These are phyloP conservation scores for Chelon auratus DNA, from an alignment of 2,797 vertebrate species.

Conservation along the genomic window DNA sequence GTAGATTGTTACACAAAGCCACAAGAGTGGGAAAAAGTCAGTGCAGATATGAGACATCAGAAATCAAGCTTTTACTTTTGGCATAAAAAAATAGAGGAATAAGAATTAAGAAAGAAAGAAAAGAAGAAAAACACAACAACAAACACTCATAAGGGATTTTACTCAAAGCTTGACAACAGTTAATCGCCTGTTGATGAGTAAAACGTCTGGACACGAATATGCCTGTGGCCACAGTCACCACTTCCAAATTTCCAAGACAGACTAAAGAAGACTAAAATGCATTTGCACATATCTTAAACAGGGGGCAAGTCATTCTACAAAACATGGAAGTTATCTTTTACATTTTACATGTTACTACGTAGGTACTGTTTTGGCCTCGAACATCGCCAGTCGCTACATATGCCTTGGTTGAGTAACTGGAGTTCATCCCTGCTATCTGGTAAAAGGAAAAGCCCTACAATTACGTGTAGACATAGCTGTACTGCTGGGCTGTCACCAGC, in stretches of 20 bases:
- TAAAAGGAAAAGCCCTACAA: slow-evolving; percentile 18
- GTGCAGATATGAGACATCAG: slow-evolving; percentile 3
- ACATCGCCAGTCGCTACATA: slow-evolving; percentile 15
- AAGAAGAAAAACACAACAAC: slow-evolving; percentile 1
- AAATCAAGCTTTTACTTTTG: slow-evolving; percentile 23
- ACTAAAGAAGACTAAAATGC: slow-evolving; percentile 67
- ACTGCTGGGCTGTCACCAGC: slow-evolving; percentile 41
- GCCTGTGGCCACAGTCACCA: slow-evolving; percentile 66
- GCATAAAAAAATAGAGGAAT: not conserved
- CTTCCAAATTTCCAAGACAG: slow-evolving; percentile 59
- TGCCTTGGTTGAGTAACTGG: slow-evolving; percentile 50
- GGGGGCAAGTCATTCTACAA: slow-evolving; percentile 52
- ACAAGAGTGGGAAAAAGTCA: slow-evolving; percentile 15
- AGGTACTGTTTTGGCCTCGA: slow-evolving; percentile 16
- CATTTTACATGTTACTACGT: slow-evolving; percentile 24
- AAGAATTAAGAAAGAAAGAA: not conserved
- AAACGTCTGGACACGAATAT: slow-evolving; percentile 57
- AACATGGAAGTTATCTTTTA: slow-evolving; percentile 51
- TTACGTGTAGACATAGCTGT: slow-evolving; percentile 20
- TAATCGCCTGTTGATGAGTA: slow-evolving; percentile 45
- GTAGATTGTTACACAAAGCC: slow-evolving; percentile 25
- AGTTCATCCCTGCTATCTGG: slow-evolving; percentile 48
- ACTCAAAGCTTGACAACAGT: slow-evolving; percentile 40
- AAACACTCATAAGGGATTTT: slow-evolving; percentile 36
- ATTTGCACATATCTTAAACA: slow-evolving; percentile 76